A percentile compares a stretch with the other conserved stretches of the same genome.
Evolutionary conservation across 2,113 vertebrate genomes (phyloP).

Genomic region (Apodemus speciosus): DNA sequence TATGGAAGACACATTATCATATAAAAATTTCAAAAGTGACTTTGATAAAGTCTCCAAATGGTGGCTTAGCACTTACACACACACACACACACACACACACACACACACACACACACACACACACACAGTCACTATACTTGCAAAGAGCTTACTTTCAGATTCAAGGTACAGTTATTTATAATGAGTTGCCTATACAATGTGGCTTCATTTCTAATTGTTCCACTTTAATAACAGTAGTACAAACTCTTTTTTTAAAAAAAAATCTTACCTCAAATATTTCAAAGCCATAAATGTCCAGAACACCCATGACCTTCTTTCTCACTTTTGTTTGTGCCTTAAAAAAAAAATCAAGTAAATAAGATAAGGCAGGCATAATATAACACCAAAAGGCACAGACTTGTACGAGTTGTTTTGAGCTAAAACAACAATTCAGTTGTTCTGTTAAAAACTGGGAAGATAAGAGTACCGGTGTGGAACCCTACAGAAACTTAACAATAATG

Average conservation of each 20-base stretch:
- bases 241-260: not conserved
- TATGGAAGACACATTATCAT: not conserved
- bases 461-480: not conserved
- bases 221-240: conserved; percentile 4
- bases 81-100: not conserved
- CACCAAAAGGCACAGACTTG: not conserved
- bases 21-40: conserved; percentile 12
- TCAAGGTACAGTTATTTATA: not conserved
- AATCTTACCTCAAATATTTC: conserved; percentile 98
- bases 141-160: not conserved
- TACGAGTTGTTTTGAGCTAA: conserved; percentile 10
- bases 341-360: conserved; percentile 55
- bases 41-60: not conserved
- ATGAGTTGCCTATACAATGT: not conserved
- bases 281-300: conserved; percentile 99
- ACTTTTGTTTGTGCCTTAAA: conserved; percentile 94
- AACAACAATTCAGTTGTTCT: not conserved
- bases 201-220: not conserved
- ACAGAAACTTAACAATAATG: conserved; percentile 1
- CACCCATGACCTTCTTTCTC: conserved; percentile 99
- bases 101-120: not conserved
- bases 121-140: not conserved
- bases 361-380: conserved; percentile 18
- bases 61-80: not conserved
- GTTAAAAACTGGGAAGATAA: not conserved